phyloP scores from a whole-genome alignment of 1,140 invertebrate species.

The Palaemon carinicauda region DNA sequence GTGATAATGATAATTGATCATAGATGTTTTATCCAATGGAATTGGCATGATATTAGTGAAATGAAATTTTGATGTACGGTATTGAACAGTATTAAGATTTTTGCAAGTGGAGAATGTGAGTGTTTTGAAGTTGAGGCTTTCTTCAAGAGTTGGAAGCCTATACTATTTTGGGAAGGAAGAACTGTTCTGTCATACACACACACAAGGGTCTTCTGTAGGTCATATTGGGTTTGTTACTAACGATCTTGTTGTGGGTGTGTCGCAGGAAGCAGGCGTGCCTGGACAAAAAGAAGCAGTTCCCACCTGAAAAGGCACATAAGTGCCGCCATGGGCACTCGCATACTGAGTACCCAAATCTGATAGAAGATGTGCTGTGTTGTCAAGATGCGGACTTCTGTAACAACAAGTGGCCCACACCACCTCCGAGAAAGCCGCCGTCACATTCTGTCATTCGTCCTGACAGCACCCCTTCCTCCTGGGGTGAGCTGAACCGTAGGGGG shows the following conservation, averaged over 20 bases:
- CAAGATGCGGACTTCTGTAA: conserved; percentile 42
- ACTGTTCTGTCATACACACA: too few relatives aligned
- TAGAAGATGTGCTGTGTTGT: conserved; percentile 41
- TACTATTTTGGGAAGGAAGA: too few relatives aligned
- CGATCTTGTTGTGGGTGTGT: not conserved
- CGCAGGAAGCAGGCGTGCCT: conserved; percentile 50
- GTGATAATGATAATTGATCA: too few relatives aligned
- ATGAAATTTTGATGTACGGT: too few relatives aligned
- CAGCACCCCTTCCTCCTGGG: not conserved
- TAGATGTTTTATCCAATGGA: too few relatives aligned
- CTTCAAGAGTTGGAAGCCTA: too few relatives aligned
- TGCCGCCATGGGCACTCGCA: conserved; percentile 29
- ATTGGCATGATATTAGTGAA: too few relatives aligned
- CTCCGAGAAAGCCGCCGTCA: conserved; percentile 1
- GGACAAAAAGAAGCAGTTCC: conserved; percentile 48
- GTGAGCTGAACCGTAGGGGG: conserved; percentile 15
- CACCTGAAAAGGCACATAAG: conserved; percentile 31
- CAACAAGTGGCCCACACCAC: not conserved
- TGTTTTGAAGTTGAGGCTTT: too few relatives aligned
- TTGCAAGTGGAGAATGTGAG: too few relatives aligned
- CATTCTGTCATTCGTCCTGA: not conserved
- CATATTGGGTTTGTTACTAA: not conserved
- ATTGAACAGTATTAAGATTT: too few relatives aligned
- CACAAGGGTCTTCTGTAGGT: not conserved
- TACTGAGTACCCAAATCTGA: conserved; percentile 30